A percentile compares a stretch with the other conserved stretches of the same genome.
Evolutionary conservation across 2,113 vertebrate genomes (phyloP).

Genomic region (Orcinus orca): DNA sequence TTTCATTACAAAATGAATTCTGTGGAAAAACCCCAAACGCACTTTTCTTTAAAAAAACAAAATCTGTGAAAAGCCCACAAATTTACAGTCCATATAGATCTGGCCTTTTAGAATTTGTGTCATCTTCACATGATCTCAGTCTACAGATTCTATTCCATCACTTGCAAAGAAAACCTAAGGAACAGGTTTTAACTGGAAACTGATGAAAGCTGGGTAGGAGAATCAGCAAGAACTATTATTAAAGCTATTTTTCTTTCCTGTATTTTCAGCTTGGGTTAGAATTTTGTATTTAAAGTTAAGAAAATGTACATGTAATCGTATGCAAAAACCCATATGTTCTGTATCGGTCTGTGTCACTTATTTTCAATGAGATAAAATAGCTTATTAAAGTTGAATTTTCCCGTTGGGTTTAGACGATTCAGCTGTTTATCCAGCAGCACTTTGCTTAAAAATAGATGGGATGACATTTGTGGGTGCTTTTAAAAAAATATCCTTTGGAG

Average conservation of each 20-base stretch:
- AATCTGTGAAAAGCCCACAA: background rate
- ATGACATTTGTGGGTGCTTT: constrained; percentile 75
- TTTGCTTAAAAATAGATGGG: constrained; percentile 75
- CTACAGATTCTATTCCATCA: background rate
- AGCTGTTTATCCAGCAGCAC: constrained; percentile 72
- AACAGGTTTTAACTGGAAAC: background rate
- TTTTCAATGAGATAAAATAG: constrained; percentile 66
- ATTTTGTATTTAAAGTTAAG: constrained; percentile 14
- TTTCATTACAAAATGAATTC: background rate
- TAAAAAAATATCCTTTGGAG: constrained; percentile 66
- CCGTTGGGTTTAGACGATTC: constrained; percentile 65
- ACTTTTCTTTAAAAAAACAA: background rate
- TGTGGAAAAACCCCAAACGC: background rate
- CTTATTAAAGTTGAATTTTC: constrained; percentile 73
- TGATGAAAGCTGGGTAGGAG: background rate
- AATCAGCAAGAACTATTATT: background rate
- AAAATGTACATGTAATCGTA: constrained; percentile 20
- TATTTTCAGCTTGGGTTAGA: constrained; percentile 33
- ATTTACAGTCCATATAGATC: background rate
- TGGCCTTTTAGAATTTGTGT: background rate
- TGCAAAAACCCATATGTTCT: constrained; percentile 37
- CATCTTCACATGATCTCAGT: background rate
- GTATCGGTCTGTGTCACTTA: constrained; percentile 30
- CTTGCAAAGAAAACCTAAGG: background rate
- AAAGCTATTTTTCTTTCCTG: background rate